Evolutionary conservation across 1,140 invertebrate genomes (phyloP).

Genomic region (Anastrepha ludens): DNA sequence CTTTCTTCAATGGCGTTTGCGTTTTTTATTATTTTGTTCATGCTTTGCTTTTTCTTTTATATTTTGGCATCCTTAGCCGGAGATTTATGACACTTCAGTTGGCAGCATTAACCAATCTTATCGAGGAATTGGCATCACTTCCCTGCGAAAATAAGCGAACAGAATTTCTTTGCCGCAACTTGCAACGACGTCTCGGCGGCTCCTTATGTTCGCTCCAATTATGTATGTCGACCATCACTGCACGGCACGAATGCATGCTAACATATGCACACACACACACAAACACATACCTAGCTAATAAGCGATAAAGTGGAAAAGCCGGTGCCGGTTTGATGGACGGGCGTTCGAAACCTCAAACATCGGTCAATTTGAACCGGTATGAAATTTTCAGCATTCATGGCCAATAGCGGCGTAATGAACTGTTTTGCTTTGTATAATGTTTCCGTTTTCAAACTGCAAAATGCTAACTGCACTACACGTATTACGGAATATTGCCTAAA

Average conservation of each 20-base stretch:
- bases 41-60: slow-evolving; percentile 59
- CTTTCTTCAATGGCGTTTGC: slow-evolving; percentile 58
- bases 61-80: slow-evolving; percentile 68
- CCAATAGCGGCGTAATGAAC: no score
- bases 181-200: neutral
- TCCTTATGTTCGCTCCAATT: slow-evolving; percentile 10
- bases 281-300: neutral
- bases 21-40: slow-evolving; percentile 63
- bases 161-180: slow-evolving; percentile 19
- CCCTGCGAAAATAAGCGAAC: slow-evolving; percentile 20
- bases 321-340: no score
- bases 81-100: slow-evolving; percentile 74
- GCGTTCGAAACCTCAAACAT: no score
- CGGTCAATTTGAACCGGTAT: no score
- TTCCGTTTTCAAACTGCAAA: no score
- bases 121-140: slow-evolving; percentile 70
- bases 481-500: no score
- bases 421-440: no score
- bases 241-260: neutral
- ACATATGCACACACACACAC: neutral
- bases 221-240: neutral
- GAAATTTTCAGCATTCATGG: no score
- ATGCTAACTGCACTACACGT: no score
- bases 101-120: slow-evolving; percentile 73
- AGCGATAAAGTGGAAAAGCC: neutral